Base-by-base conservation (phyloP, 1,140 invertebrate genomes). In the Drosophila simulans region DNA sequence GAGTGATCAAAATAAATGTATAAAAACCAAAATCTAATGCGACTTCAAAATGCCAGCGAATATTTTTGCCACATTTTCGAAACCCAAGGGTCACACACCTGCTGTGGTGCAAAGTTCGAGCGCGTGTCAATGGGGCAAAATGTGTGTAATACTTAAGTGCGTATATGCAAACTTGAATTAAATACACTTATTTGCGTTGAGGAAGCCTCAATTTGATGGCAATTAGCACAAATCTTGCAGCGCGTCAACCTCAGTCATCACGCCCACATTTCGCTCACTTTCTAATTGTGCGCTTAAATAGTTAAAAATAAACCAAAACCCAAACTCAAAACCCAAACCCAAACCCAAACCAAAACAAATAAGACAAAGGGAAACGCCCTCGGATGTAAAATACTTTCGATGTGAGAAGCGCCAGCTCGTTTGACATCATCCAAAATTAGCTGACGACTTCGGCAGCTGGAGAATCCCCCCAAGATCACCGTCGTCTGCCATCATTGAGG, bases 371-470 rank as follows among this genome's bases (percentile, higher is more conserved):
- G 43, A 52, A 70, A 70, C 20, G 42, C 42, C 42, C 51, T 48
- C 37, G 39, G 37, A 46, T 45, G 25, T 31, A 25, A 25, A 70
- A 45, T 13, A 55, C 34, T 69, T 39, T 65, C 27, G 7, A 12
- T 34, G n/a, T 34, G 12, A 10, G 49, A 31, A 49, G 35, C 43
- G 35, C 51, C 65, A 53, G 64, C 35, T 57, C n/a, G 43, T 17
- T 71, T 70, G 68, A 71, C 68, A 71, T 70, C 65, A 71, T 71
- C 65, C 43, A 57, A 71, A 71, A 49, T 71, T 42, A 71, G 52
- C 68, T 20, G 17, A 49, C 31, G 48, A 68, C 27, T 34, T 56
- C 43, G 20, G 27, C 52, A 70, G 43, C 45, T 46, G 43, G 35
- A 66, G 48, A 40, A 39, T 40, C 35, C 15, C 15, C 53, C 53